Percentiles rank a stretch among this genome's conserved stretches.
phyloP scores from a whole-genome alignment of 2,888 invertebrate genomes.

The Gastracanthus pulcherrimus region DNA sequence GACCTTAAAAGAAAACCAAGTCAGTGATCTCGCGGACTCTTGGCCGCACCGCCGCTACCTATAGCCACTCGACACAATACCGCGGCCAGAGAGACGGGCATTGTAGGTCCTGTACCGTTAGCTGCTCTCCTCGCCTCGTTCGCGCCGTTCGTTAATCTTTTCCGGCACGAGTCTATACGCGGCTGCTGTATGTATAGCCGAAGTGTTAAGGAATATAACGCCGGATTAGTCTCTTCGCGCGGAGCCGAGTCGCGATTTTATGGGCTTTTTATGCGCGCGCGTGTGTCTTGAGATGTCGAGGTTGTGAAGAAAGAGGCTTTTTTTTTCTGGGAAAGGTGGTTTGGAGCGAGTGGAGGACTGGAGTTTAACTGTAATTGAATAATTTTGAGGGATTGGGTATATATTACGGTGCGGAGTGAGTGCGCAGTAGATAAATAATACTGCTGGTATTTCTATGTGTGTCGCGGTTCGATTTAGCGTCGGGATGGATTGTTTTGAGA shows the following conservation, averaged over 20 bases:
- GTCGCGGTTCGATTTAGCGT: background rate
- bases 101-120: slow-evolving; percentile 46
- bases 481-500: background rate
- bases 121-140: slow-evolving; percentile 33
- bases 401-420: too few species aligned
- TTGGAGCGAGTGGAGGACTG: background rate
- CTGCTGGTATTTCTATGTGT: too few species aligned
- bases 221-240: background rate
- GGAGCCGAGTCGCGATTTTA: background rate
- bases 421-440: too few species aligned
- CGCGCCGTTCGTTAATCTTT: background rate
- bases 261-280: background rate
- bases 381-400: background rate
- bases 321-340: background rate
- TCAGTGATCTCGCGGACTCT: slow-evolving; percentile 19
- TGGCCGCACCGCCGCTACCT: too few species aligned
- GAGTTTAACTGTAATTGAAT: background rate
- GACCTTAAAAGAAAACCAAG: slow-evolving; percentile 46
- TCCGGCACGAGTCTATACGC: background rate
- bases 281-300: background rate
- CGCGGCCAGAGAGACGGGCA: background rate
- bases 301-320: background rate
- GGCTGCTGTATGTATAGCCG: background rate
- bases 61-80: too few species aligned
- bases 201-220: background rate